A percentile compares a stretch with the other conserved stretches of the same genome.
phyloP scores from a whole-genome alignment of 2,888 invertebrate genomes.

The Cephus spinipes region DNA sequence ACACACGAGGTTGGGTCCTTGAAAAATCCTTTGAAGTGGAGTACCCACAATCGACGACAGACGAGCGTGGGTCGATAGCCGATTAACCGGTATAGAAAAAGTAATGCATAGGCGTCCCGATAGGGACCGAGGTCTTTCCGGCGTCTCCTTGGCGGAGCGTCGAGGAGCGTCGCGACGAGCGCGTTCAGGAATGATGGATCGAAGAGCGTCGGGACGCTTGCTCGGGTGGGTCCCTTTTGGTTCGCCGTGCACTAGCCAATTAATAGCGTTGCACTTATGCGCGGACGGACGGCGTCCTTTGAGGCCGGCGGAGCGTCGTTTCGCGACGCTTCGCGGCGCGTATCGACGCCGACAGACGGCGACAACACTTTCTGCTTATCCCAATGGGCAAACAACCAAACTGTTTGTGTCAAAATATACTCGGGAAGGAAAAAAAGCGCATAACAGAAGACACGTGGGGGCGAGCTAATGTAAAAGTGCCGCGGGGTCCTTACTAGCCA shows the following conservation, averaged over 20 bases:
- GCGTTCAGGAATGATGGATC: not conserved
- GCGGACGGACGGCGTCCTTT: conserved; percentile 38
- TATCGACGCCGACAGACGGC: conserved; percentile 57
- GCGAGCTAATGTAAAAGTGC: conserved; percentile 18
- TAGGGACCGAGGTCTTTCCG: not conserved
- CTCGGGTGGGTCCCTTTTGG: not conserved
- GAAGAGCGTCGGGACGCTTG: not conserved
- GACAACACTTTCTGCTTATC: conserved; percentile 42
- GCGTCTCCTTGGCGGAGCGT: not conserved
- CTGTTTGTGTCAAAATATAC: conserved; percentile 45
- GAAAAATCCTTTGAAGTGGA: not conserved
- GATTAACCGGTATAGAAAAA: not conserved
- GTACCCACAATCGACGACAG: not conserved
- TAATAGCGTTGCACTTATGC: conserved; percentile 37
- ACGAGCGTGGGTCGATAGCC: not conserved
- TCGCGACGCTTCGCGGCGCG: conserved; percentile 57
- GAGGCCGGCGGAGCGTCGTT: conserved; percentile 43
- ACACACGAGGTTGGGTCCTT: not conserved
- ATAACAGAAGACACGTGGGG: conserved; percentile 36
- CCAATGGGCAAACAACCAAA: conserved; percentile 38
- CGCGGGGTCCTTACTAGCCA: conserved; percentile 30
- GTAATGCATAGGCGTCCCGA: not conserved
- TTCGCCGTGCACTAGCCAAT: conserved; percentile 27
- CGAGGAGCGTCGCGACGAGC: not conserved
- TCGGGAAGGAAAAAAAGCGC: conserved; percentile 29